phyloP scores from a whole-genome alignment of 2,888 invertebrate genomes.

The Stenotaenia linearis region DNA sequence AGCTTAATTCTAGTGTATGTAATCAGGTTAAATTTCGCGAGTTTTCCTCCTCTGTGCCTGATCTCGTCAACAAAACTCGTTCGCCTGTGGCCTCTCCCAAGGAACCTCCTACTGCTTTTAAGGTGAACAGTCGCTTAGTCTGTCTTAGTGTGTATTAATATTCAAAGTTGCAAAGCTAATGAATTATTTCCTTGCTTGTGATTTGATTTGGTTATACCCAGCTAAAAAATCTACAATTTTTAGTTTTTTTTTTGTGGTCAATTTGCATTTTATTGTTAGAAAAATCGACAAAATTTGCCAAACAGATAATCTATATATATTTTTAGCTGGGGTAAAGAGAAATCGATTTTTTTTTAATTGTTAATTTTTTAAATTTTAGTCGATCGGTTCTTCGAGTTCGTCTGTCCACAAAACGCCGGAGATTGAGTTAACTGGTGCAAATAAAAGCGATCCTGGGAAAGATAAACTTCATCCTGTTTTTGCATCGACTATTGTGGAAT shows the following conservation, averaged over 20 bases:
- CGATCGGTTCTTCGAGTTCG: not conserved
- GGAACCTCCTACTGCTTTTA: slow-evolving; percentile 29
- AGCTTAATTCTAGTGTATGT: not conserved
- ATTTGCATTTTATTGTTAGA: too few relatives aligned
- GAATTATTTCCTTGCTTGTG: too few relatives aligned
- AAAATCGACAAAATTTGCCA: too few relatives aligned
- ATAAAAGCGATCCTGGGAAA: not conserved
- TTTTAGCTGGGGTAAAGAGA: too few relatives aligned
- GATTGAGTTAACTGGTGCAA: not conserved
- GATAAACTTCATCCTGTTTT: not conserved
- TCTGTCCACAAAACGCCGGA: not conserved
- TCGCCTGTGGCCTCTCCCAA: slow-evolving; percentile 36
- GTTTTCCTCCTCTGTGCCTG: slow-evolving; percentile 40
- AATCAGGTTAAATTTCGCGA: slow-evolving; percentile 35
- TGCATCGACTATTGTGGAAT: not conserved
- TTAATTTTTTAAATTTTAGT: not conserved
- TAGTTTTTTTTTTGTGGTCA: too few relatives aligned
- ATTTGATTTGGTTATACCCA: too few relatives aligned
- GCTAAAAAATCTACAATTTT: too few relatives aligned
- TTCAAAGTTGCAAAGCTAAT: not conserved
- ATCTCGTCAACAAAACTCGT: slow-evolving; percentile 37
- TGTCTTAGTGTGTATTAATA: not conserved
- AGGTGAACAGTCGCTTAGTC: slow-evolving; percentile 1
- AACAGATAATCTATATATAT: too few relatives aligned
- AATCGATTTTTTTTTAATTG: not conserved